phyloP scores from a whole-genome alignment of 2,888 invertebrate species.

The Drosophila phalerata region DNA sequence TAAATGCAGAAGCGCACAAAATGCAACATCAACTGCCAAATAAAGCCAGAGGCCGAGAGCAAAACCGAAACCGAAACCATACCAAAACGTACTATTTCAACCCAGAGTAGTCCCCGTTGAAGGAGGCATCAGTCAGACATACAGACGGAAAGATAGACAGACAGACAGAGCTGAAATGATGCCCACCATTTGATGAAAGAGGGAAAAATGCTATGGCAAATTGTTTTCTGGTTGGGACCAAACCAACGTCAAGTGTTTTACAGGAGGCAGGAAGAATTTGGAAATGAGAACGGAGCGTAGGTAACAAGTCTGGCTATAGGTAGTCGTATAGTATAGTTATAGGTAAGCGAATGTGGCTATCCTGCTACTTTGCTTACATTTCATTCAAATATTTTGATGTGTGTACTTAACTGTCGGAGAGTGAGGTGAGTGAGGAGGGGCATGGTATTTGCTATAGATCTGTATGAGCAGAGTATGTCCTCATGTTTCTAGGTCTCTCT shows the following conservation, averaged over 20 bases:
- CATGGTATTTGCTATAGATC: slow-evolving; percentile 8
- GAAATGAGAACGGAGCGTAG: slow-evolving; percentile 6
- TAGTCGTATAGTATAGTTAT: not conserved
- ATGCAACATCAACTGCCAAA: slow-evolving; percentile 65
- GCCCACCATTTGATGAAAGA: slow-evolving; percentile 54
- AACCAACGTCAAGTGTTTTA: slow-evolving; percentile 41
- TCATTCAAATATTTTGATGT: slow-evolving; percentile 79
- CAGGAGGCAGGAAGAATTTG: not conserved
- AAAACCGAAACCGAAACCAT: slow-evolving; percentile 19
- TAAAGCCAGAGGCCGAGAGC: slow-evolving; percentile 31
- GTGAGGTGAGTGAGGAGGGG: slow-evolving; percentile 6
- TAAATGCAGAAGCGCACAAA: slow-evolving; percentile 61
- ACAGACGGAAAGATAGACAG: slow-evolving; percentile 9
- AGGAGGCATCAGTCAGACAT: slow-evolving; percentile 8
- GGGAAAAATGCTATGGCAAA: slow-evolving; percentile 20
- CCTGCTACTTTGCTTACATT: slow-evolving; percentile 77
- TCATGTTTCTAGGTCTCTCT: not conserved
- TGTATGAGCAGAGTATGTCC: slow-evolving; percentile 9
- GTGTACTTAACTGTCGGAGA: slow-evolving; percentile 52
- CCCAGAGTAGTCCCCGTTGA: not conserved
- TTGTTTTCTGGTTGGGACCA: slow-evolving; percentile 18
- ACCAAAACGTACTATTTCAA: slow-evolving; percentile 3
- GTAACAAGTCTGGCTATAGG: slow-evolving; percentile 3
- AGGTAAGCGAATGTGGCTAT: slow-evolving; percentile 8
- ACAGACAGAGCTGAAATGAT: slow-evolving; percentile 52